Conservation (phyloP, 2,888 invertebrate species). For the Callyntrura guangdongensis region DNA sequence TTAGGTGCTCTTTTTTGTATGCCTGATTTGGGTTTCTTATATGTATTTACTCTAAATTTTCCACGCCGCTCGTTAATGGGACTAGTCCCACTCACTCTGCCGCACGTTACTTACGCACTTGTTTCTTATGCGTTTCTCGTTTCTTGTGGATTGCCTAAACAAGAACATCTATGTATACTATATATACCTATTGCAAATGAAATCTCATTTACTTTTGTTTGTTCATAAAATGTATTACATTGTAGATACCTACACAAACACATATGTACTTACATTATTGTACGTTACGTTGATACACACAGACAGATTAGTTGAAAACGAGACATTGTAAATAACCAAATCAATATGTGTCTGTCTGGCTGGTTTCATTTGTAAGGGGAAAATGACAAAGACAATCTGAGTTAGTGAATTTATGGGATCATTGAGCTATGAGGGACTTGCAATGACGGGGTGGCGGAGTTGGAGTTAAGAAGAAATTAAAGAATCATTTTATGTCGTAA, state of each 20-base stretch:
- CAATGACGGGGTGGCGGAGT: background rate
- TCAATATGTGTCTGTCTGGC: constrained; percentile 67
- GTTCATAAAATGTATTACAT: background rate
- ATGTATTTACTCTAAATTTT: constrained; percentile 10
- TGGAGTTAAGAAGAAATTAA: background rate
- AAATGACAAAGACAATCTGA: constrained; percentile 45
- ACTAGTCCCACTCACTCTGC: constrained; percentile 45
- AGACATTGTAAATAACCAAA: constrained; percentile 69
- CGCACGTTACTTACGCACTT: constrained; percentile 63
- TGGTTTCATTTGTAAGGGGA: constrained; percentile 56
- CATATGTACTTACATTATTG: background rate
- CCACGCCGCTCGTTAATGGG: constrained; percentile 4
- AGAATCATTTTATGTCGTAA: constrained; percentile 26
- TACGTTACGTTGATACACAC: background rate
- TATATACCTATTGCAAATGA: constrained; percentile 35
- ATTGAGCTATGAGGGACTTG: constrained; percentile 68
- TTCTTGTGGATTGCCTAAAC: background rate
- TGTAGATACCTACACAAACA: background rate
- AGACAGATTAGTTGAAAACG: constrained; percentile 48
- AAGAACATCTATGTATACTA: background rate
- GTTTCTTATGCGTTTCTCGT: constrained; percentile 59
- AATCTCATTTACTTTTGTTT: background rate
- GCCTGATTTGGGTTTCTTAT: background rate
- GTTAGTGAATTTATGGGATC: constrained; percentile 72
- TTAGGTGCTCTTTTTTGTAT: background rate